Evolutionary conservation across 2,888 invertebrate genomes (phyloP).

Genomic region (Drosophila diplacantha): DNA sequence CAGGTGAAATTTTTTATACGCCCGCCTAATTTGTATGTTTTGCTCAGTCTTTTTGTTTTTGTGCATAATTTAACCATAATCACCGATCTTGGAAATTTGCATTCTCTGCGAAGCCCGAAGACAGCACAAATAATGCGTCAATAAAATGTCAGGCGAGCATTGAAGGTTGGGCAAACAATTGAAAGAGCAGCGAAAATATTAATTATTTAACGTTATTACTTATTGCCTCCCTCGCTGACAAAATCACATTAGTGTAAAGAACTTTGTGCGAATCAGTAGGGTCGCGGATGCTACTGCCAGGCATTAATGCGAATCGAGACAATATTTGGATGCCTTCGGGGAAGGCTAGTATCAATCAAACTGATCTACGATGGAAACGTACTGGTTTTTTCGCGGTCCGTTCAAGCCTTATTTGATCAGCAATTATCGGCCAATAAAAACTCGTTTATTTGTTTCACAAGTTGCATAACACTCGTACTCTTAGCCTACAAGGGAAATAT

Average conservation of each 20-base stretch:
- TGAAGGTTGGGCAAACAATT: slow-evolving; percentile 42
- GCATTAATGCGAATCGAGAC: slow-evolving; percentile 3
- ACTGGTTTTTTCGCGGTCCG: slow-evolving; percentile 3
- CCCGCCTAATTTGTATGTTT: slow-evolving; percentile 52
- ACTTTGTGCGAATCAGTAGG: slow-evolving; percentile 10
- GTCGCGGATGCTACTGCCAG: slow-evolving; percentile 14
- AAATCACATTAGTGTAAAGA: slow-evolving; percentile 25
- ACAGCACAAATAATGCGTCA: slow-evolving; percentile 40
- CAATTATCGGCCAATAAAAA: slow-evolving; percentile 31
- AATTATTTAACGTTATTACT: slow-evolving; percentile 54
- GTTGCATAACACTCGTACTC: slow-evolving; percentile 23
- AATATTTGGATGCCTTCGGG: slow-evolving; percentile 24
- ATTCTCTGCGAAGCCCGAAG: slow-evolving; percentile 37
- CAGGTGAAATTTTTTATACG: slow-evolving; percentile 61
- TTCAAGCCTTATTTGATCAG: slow-evolving; percentile 26
- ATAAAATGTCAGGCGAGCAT: slow-evolving; percentile 41
- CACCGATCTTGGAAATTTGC: slow-evolving; percentile 50
- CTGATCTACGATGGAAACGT: slow-evolving; percentile 18
- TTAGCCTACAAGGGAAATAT: neutral
- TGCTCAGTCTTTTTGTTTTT: slow-evolving; percentile 27
- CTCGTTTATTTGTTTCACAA: slow-evolving; percentile 16
- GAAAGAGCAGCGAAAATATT: slow-evolving; percentile 16
- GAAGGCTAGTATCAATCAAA: slow-evolving; percentile 19
- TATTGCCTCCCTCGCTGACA: slow-evolving; percentile 42
- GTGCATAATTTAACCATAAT: slow-evolving; percentile 60